Conservation (phyloP, 2,113 vertebrate genomes). For the Apistogramma diplotaenia region DNA sequence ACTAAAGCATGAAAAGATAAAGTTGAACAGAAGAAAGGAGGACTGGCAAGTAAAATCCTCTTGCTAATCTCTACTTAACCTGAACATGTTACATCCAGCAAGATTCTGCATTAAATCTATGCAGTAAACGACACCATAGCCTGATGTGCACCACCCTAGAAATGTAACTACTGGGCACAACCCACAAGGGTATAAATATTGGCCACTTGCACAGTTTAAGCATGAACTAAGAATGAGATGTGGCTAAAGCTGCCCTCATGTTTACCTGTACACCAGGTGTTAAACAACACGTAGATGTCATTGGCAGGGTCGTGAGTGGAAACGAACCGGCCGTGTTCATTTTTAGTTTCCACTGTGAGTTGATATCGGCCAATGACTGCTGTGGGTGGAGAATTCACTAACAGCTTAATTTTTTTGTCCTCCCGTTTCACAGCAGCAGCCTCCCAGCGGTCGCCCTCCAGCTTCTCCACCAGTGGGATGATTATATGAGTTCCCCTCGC, state of each 20-base stretch:
- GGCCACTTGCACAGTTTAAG: not conserved
- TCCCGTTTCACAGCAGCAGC: constrained; percentile 72
- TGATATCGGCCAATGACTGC: constrained; percentile 83
- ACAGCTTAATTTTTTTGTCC: constrained; percentile 64
- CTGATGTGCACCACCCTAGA: accelerated
- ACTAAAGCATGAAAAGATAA: not conserved
- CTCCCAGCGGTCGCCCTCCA: constrained; percentile 78
- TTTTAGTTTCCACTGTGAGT: constrained; percentile 74
- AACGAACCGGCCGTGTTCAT: constrained; percentile 55
- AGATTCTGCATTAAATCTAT: not conserved
- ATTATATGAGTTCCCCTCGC: constrained; percentile 63
- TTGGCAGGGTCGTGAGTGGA: constrained; percentile 71
- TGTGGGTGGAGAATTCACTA: constrained; percentile 72
- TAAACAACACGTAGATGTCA: constrained; percentile 86
- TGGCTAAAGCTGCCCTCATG: not conserved
- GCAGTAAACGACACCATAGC: not conserved
- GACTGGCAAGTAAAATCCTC: not conserved
- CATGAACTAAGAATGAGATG: not conserved
- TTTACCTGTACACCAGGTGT: constrained; percentile 90
- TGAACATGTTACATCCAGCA: not conserved
- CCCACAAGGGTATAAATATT: not conserved
- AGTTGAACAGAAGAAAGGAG: not conserved
- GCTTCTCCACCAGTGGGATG: constrained; percentile 71
- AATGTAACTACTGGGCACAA: not conserved
- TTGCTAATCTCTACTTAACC: not conserved